These are phyloP conservation scores for Asbolus verrucosus DNA, from an alignment of 1,140 invertebrate genomes.

Conservation along the genomic window DNA sequence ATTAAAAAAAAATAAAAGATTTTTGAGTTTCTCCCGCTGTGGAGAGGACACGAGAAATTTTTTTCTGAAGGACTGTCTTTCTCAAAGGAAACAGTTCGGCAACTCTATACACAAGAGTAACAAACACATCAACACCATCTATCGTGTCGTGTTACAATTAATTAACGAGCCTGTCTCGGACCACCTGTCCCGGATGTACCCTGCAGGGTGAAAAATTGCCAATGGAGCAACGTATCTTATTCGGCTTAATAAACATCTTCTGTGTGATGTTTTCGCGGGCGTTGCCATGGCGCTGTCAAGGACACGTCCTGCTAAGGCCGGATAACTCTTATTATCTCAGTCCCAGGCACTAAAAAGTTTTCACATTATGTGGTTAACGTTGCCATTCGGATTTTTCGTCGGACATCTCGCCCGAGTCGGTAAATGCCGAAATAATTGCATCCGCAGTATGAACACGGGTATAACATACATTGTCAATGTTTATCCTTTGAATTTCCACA, in stretches of 20 bases:
- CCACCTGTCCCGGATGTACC: too few relatives aligned
- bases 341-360: conserved; percentile 28
- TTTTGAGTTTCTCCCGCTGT: too few relatives aligned
- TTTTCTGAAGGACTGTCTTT: too few relatives aligned
- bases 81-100: too few relatives aligned
- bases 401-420: too few relatives aligned
- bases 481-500: conserved; percentile 26
- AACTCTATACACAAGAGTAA: too few relatives aligned
- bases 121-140: too few relatives aligned
- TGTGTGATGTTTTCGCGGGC: conserved; percentile 41
- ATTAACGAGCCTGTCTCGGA: too few relatives aligned
- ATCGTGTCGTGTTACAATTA: too few relatives aligned
- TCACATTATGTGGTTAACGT: conserved; percentile 12
- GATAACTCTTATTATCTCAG: conserved; percentile 36
- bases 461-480: conserved; percentile 9
- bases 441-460: conserved; percentile 12
- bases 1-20: too few relatives aligned
- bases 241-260: conserved; percentile 36
- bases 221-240: conserved; percentile 26
- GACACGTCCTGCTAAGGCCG: conserved; percentile 19
- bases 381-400: neutral
- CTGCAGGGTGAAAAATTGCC: neutral
- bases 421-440: conserved; percentile 27
- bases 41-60: too few relatives aligned
- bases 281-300: conserved; percentile 39